Evolutionary conservation across 2,888 invertebrate species (phyloP).

Genomic region (Troides helena): DNA sequence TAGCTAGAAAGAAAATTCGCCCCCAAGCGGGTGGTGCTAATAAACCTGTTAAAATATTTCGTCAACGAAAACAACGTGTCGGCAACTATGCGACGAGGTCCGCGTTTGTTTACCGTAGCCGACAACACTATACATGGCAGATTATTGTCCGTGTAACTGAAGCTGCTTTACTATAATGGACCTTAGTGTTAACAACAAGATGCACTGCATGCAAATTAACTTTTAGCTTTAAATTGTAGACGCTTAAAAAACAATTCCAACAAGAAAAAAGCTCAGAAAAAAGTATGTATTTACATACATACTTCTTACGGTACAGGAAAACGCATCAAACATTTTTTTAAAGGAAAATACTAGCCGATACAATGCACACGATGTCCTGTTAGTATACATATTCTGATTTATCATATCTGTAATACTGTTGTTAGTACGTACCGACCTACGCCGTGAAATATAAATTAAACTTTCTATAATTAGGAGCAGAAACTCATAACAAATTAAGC

Average conservation of each 20-base stretch:
- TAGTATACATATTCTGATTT: too few species aligned
- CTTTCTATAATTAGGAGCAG: too few species aligned
- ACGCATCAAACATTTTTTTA: too few species aligned
- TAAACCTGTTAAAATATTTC: slow-evolving; percentile 56
- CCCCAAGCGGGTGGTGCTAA: slow-evolving; percentile 41
- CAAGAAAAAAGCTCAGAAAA: too few species aligned
- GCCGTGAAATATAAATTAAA: too few species aligned
- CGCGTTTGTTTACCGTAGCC: slow-evolving; percentile 31
- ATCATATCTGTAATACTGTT: too few species aligned
- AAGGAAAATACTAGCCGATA: too few species aligned
- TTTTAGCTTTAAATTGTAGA: neutral
- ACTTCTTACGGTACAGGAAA: too few species aligned
- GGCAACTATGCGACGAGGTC: slow-evolving; percentile 36
- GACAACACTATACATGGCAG: slow-evolving; percentile 27
- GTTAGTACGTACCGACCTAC: too few species aligned
- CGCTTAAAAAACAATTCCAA: neutral
- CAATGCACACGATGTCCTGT: too few species aligned
- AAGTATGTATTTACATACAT: too few species aligned
- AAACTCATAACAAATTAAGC: too few species aligned
- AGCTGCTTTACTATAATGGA: slow-evolving; percentile 26
- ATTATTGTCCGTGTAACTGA: slow-evolving; percentile 6
- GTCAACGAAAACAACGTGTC: slow-evolving; percentile 49
- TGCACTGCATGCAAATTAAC: neutral
- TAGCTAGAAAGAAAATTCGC: slow-evolving; percentile 24
- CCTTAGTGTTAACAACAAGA: slow-evolving; percentile 29